phyloP scores from a whole-genome alignment of 1,140 invertebrate species.

The Lepidotrigona ventralis region DNA sequence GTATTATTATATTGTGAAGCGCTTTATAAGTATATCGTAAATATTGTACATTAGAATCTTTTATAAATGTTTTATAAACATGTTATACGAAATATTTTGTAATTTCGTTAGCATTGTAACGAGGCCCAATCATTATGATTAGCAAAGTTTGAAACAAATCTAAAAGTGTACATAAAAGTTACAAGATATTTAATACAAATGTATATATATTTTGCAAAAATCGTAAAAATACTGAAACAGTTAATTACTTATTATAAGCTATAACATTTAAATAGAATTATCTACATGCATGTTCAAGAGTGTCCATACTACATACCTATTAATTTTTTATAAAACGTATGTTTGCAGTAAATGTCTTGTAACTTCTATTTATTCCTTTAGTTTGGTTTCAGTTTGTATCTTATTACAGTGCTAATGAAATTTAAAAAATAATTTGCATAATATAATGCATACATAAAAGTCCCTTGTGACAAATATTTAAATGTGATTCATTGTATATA shows the following conservation, averaged over 20 bases:
- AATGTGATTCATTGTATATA: too few relatives aligned
- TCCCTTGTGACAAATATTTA: too few relatives aligned
- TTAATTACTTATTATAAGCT: not conserved
- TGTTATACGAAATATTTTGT: not conserved
- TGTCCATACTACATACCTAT: not conserved
- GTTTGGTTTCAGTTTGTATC: too few relatives aligned
- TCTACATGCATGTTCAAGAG: not conserved
- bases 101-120: not conserved
- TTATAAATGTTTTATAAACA: not conserved
- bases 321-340: not conserved
- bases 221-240: not conserved
- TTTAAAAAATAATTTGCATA: too few relatives aligned
- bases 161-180: too few relatives aligned
- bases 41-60: not conserved
- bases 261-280: not conserved
- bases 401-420: too few relatives aligned
- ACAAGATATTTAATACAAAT: not conserved
- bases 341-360: too few relatives aligned
- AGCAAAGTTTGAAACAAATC: not conserved
- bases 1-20: not conserved
- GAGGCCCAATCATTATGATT: not conserved
- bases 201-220: not conserved
- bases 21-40: not conserved
- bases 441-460: too few relatives aligned
- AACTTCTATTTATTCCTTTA: too few relatives aligned